Evolutionary conservation across 2,888 invertebrate species (phyloP), one percentile per base, ranked within the genome.

Genomic region (Pterobdella sp.): DNA sequence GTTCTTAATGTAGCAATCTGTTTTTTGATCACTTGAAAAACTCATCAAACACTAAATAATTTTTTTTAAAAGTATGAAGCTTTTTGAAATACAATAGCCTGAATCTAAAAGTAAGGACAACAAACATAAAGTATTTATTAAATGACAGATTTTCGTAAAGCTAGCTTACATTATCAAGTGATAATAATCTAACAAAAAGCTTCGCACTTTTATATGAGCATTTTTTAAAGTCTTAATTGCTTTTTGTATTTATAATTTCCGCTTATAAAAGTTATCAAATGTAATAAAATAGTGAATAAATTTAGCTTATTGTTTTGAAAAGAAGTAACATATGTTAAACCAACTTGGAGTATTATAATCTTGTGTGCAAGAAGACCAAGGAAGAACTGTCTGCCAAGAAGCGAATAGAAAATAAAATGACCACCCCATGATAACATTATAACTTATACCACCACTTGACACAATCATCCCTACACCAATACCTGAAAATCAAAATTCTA

Each of bases 401-500:
- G 89, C 88, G 72, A 89, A 88, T 49, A 89, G 88, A 82, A 91
- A 91, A 81, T 89, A 90, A 31, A 90, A 82, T 0, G 90, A 89
- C 89, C 91, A 91, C 0, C 89, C 87, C 65, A 91, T 89, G 75
- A 91, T 89, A 52, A 91, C 88, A 88, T 90, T 91, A 84, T 91
- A 91, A 81, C 91, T 91, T 77, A 90, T 87, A 29, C 88, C 88
- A 71, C 90, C 88, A n/a, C 87, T 86, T 56, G 91, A 89, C 34
- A 90, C 88, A 52, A 89, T 86, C 76, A 90, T 84, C 0, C 89
- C 89, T 77, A 88, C 88, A 4, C 84, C 82, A 68, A 83, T 78
- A 65, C 81, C 81, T 81, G 68, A n/a, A n/a, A 10, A 2, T 4
- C 18, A 2, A 32, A 10, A 42, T 31, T 1, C 22, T 26, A 14